These are phyloP conservation scores for Enteromius treurensis DNA, from an alignment of 2,797 vertebrate species.

Conservation along the genomic window DNA sequence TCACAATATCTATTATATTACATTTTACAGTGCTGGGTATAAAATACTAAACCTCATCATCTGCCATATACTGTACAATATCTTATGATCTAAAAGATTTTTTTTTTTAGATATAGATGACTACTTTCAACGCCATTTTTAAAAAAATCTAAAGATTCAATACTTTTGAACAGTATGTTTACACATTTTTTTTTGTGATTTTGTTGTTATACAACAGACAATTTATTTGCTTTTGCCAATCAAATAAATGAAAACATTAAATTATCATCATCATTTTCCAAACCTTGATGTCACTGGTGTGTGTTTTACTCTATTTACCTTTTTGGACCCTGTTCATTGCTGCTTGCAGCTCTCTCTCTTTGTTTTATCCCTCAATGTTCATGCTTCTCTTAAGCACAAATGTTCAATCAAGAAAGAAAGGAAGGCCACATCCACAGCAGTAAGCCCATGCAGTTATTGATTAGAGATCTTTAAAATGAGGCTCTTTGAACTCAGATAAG, in stretches of 20 bases:
- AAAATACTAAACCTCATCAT: not conserved
- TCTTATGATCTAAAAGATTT: no score
- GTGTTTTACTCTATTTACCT: not conserved
- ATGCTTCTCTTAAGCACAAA: not conserved
- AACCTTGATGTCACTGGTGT: not conserved
- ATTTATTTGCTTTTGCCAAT: no score
- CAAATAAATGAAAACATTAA: no score
- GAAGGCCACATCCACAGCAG: constrained; percentile 10
- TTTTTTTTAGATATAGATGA: no score
- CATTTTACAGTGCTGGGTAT: not conserved
- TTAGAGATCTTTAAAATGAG: constrained; percentile 14
- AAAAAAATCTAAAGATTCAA: no score
- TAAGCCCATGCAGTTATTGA: constrained; percentile 3
- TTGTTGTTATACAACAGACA: not conserved
- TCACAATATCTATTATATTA: no score
- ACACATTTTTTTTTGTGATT: no score
- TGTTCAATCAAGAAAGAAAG: not conserved
- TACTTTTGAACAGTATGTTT: no score
- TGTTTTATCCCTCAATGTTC: not conserved
- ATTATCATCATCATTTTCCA: not conserved
- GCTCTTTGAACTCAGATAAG: not conserved
- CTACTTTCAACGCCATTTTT: no score
- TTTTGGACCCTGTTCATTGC: not conserved
- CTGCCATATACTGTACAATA: no score
- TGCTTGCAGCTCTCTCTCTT: not conserved